Evolutionary conservation across 1,140 invertebrate species (phyloP).

Genomic region (Musca domestica): DNA sequence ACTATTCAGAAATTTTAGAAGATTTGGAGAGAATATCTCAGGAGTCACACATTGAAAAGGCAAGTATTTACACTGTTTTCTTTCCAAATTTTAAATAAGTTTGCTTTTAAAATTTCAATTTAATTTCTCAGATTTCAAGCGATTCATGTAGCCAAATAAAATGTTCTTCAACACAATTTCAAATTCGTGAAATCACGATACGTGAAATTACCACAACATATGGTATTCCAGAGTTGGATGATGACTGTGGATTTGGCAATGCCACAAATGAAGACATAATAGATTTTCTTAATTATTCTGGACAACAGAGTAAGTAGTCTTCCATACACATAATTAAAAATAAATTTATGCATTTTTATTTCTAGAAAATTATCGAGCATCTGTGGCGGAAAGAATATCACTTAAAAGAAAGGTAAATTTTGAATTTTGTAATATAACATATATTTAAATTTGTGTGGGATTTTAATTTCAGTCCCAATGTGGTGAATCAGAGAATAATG

Average conservation of each 20-base stretch:
- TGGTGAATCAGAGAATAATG: not conserved
- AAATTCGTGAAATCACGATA: slow-evolving; percentile 25
- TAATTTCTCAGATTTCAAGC: not conserved
- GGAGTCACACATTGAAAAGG: not conserved
- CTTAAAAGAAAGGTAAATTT: slow-evolving; percentile 22
- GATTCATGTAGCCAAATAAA: not conserved
- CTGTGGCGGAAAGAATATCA: not conserved
- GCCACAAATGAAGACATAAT: slow-evolving; percentile 15
- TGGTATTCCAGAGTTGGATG: not conserved
- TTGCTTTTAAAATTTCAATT: not conserved
- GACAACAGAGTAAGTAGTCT: not conserved
- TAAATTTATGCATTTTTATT: not conserved
- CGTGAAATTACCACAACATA: slow-evolving; percentile 2
- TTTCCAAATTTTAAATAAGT: not conserved
- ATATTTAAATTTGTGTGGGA: not conserved
- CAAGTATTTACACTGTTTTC: not conserved
- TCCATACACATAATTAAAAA: not conserved
- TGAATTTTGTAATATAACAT: not conserved
- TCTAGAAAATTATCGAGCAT: not conserved
- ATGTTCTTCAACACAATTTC: not conserved
- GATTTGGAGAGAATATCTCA: slow-evolving; percentile 14
- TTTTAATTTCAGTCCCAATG: not conserved
- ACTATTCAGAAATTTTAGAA: slow-evolving; percentile 18
- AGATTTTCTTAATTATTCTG: not conserved
- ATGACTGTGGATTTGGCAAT: slow-evolving; percentile 21